These are phyloP conservation scores for Kuschelorhynchus macadamiae DNA, from an alignment of 2,888 invertebrate species.

Conservation along the genomic window DNA sequence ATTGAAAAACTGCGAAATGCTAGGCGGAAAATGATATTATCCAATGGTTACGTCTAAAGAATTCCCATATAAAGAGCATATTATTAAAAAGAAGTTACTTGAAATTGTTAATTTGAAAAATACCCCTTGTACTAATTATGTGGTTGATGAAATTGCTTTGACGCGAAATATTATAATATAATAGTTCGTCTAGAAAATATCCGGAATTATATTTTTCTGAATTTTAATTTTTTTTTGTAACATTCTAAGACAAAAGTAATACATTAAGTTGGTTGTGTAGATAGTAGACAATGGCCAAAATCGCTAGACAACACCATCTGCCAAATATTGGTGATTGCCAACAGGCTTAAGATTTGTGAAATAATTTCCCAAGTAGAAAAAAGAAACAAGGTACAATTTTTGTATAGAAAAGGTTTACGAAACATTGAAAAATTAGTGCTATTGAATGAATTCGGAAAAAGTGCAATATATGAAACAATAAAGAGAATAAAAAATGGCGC, in stretches of 20 bases:
- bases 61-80: too few relatives aligned
- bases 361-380: conserved; percentile 22
- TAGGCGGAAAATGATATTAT: too few relatives aligned
- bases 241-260: conserved; percentile 5
- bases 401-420: conserved; percentile 6
- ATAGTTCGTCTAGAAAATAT: conserved; percentile 25
- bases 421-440: conserved; percentile 2
- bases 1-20: too few relatives aligned
- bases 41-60: too few relatives aligned
- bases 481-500: not conserved
- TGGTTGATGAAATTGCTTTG: too few relatives aligned
- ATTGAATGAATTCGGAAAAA: not conserved
- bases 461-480: too few relatives aligned
- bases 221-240: too few relatives aligned
- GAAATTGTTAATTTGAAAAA: too few relatives aligned
- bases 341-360: conserved; percentile 17
- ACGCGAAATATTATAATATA: too few relatives aligned
- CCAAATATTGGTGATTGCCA: conserved; percentile 18
- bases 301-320: conserved; percentile 9
- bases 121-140: too few relatives aligned
- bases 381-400: conserved; percentile 9
- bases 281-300: conserved; percentile 10
- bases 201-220: not conserved
- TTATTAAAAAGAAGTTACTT: too few relatives aligned
- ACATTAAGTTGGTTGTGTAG: not conserved